These are phyloP conservation scores for Megaceryle torquata DNA, from an alignment of 2,113 vertebrate genomes.

Conservation along the genomic window DNA sequence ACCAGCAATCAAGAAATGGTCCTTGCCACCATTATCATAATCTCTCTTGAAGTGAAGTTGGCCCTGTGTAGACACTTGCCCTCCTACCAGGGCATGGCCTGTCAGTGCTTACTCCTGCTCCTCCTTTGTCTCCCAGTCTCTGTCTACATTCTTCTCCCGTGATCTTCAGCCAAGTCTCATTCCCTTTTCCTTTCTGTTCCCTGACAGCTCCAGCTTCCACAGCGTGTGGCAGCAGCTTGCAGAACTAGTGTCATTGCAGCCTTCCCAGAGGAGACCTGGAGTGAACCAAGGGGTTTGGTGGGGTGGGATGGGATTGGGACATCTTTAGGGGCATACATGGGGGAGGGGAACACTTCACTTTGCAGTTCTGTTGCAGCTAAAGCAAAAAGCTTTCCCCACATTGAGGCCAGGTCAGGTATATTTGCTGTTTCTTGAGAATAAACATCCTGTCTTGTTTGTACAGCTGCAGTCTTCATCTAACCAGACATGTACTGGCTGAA, in stretches of 20 bases:
- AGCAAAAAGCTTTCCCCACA: background rate
- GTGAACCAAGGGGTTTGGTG: background rate
- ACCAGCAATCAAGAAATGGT: background rate
- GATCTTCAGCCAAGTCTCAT: background rate
- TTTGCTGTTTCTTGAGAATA: background rate
- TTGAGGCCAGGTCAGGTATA: background rate
- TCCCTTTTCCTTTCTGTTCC: background rate
- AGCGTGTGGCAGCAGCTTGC: background rate
- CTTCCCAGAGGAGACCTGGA: background rate
- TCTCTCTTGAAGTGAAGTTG: background rate
- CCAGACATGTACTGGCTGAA: background rate
- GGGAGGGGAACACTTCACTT: background rate
- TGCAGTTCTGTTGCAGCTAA: background rate
- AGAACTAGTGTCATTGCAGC: background rate
- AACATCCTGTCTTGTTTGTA: background rate
- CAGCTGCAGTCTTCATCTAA: background rate
- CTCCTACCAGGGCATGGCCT: background rate
- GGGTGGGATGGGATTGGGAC: background rate
- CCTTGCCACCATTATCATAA: background rate
- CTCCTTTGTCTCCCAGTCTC: background rate
- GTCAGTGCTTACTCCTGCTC: background rate
- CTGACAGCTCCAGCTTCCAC: background rate
- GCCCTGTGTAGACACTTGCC: background rate
- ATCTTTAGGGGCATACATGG: background rate
- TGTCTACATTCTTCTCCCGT: background rate